Evolutionary conservation across 2,797 vertebrate genomes (phyloP), one percentile per base, ranked within the genome.

Genomic region (Rachycentron canadum): DNA sequence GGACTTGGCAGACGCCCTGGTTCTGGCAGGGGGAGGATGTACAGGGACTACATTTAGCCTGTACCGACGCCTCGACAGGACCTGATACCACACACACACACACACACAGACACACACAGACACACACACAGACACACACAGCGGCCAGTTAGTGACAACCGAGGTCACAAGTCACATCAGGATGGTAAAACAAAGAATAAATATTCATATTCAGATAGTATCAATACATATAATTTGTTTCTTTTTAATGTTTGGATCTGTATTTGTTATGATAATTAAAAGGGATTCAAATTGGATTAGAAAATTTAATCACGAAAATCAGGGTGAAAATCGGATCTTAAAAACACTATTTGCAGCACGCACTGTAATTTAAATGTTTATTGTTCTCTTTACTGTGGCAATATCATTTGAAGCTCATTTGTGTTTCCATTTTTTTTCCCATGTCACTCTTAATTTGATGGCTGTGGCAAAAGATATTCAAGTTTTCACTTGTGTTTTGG

Each of bases 31-130:
- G 97, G 45, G 89, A 95, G 21, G 96, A 94, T 43, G 96, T 87
- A 81, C 97, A 98, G 0, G 96, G 97, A 21, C 96, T 96, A 81
- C 97, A 98, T 82, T 97, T 98, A 83, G 95, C 95, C 92, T 95
- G 96, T 50, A 98, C 78, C 0, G 92, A 95, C 1, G 95, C 73
- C 3, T 95, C 90, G 0, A 96, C 94, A 0, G 94, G 92, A 50
- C 89, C 93, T 94, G 82, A n/a, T 0, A 12, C 71, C 30, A 74
- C 50, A 78, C 41, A 62, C 45, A 65, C 40, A 80, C 49, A 68
- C 70, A 79, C 55, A 76, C 50, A 79, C 26, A 59, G 5, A 78
- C 45, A 61, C 43, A 61, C 38, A 80, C 52, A 68, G 65, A 79
- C 55, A 76, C 55, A 79, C 25, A 58, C 7, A 75, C 58, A 71